Evolutionary conservation across 2,888 invertebrate species (phyloP).

Genomic region (Sminthurides aquaticus): DNA sequence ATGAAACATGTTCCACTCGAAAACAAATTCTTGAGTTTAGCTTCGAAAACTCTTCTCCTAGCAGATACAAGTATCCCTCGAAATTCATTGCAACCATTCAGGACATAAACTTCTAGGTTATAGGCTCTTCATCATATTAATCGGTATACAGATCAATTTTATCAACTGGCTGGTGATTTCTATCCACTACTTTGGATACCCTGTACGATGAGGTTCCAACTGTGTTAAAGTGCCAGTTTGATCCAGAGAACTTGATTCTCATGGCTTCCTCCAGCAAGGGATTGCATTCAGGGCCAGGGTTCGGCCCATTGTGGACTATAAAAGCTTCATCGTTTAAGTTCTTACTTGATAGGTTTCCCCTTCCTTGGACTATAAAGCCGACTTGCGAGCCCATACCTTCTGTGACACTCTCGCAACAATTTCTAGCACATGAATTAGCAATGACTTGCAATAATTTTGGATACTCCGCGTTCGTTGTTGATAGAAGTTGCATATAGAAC

Average conservation of each 20-base stretch:
- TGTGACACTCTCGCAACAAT: not conserved
- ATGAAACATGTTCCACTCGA: too few species aligned
- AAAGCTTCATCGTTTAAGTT: not conserved
- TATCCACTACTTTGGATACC: not conserved
- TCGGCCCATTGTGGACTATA: not conserved
- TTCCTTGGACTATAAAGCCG: not conserved
- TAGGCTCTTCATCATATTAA: too few species aligned
- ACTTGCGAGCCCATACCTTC: not conserved
- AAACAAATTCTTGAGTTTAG: too few species aligned
- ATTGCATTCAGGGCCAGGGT: not conserved
- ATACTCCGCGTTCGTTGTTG: too few species aligned
- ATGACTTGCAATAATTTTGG: not conserved
- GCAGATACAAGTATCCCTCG: too few species aligned
- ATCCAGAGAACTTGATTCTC: not conserved
- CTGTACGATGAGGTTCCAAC: not conserved
- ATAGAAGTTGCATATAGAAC: too few species aligned
- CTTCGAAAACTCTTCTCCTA: too few species aligned
- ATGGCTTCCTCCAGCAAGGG: not conserved
- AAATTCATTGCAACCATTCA: too few species aligned
- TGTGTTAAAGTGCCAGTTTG: not conserved
- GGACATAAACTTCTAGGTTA: too few species aligned
- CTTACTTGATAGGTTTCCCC: not conserved
- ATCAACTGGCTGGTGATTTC: not conserved
- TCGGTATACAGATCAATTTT: too few species aligned
- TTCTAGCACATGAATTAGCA: not conserved